Conservation (phyloP, 2,888 invertebrate species). For the Entomobrya multifasciata region DNA sequence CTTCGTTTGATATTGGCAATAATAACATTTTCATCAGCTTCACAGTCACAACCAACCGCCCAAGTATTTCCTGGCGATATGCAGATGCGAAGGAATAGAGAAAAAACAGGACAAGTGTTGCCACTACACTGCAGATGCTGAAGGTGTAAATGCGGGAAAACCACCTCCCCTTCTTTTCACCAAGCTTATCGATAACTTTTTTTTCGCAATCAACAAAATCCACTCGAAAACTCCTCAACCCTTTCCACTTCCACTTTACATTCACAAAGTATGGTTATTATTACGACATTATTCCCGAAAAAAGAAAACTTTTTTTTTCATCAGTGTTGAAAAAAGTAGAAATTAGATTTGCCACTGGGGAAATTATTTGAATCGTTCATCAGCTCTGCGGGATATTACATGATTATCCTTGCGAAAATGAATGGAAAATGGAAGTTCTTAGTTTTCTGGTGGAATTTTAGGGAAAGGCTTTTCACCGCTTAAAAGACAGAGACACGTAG, state of each 20-base stretch:
- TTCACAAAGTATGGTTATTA: slow-evolving; percentile 1
- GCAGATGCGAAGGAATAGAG: slow-evolving; percentile 28
- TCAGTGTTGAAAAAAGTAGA: not conserved
- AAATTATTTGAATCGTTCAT: slow-evolving; percentile 54
- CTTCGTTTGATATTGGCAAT: slow-evolving; percentile 1
- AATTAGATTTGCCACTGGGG: slow-evolving; percentile 57
- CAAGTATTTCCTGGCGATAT: no score
- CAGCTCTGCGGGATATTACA: not conserved
- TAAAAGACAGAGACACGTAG: not conserved
- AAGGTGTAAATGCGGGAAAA: not conserved
- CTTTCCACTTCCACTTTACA: not conserved
- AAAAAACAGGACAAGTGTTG: not conserved
- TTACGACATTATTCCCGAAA: slow-evolving; percentile 9
- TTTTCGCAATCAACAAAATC: slow-evolving; percentile 32
- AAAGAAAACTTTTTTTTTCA: slow-evolving; percentile 41
- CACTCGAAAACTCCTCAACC: not conserved
- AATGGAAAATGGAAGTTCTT: slow-evolving; percentile 14
- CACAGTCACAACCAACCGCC: no score
- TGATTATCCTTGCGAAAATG: slow-evolving; percentile 5
- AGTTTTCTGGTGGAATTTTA: not conserved
- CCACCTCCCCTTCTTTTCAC: no score
- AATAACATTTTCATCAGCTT: slow-evolving; percentile 1
- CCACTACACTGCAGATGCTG: not conserved
- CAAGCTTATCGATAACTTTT: slow-evolving; percentile 37
- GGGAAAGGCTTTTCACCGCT: not conserved